These are phyloP conservation scores for Calypte anna DNA, from an alignment of 2,113 vertebrate species.

Conservation along the genomic window DNA sequence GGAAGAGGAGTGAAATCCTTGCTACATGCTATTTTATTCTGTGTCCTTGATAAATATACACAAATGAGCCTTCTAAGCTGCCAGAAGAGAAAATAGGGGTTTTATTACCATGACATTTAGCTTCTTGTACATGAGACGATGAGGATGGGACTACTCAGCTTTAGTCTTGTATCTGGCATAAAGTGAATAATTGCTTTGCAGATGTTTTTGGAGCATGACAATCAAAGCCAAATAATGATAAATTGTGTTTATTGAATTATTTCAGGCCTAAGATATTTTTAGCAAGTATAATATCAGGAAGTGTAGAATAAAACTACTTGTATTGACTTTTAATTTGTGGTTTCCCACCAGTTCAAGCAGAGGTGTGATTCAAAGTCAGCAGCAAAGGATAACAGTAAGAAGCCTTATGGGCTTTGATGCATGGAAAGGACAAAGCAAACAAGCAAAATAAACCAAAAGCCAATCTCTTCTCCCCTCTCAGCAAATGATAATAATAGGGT, in stretches of 20 bases:
- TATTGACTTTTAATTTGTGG: conserved; percentile 30
- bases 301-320: conserved; percentile 29
- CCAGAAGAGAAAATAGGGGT: neutral
- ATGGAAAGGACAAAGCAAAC: neutral
- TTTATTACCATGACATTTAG: conserved; percentile 20
- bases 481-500: neutral
- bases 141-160: neutral
- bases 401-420: neutral
- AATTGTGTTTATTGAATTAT: conserved; percentile 43
- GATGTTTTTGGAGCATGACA: conserved; percentile 9
- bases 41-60: neutral
- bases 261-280: conserved; percentile 42
- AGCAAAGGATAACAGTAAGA: neutral
- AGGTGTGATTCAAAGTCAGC: conserved; percentile 28
- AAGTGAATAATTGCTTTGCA: conserved; percentile 47
- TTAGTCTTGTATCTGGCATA: neutral
- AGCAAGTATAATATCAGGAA: conserved; percentile 39
- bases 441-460: neutral
- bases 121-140: neutral
- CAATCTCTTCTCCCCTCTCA: neutral
- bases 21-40: neutral
- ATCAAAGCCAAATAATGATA: conserved; percentile 21
- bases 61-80: neutral
- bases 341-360: conserved; percentile 13
- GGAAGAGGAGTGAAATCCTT: neutral